Evolutionary conservation across 64 coral and sea anemone genomes (phyloP).

Genomic region (Acropora yongei): DNA sequence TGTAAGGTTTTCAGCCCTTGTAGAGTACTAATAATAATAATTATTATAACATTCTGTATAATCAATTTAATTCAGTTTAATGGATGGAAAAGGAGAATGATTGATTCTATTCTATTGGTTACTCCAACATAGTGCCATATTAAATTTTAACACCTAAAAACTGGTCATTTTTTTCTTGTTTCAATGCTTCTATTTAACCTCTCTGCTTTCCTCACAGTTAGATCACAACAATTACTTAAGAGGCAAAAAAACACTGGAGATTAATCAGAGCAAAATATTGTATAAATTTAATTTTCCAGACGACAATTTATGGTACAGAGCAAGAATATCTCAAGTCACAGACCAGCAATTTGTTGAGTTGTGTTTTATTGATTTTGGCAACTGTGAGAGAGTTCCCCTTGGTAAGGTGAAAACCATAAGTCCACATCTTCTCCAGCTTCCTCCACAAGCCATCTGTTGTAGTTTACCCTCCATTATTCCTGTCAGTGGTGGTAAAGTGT

Average conservation of each 20-base stretch:
- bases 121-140: too few relatives aligned
- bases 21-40: too few relatives aligned
- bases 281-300: conserved; percentile 12
- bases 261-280: too few relatives aligned
- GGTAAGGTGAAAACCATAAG: conserved; percentile 66
- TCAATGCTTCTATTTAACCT: too few relatives aligned
- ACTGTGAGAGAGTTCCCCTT: conserved; percentile 51
- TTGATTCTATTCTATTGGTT: too few relatives aligned
- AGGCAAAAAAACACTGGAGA: not conserved
- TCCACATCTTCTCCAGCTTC: conserved; percentile 34
- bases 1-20: too few relatives aligned
- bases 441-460: conserved; percentile 69
- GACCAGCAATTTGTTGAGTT: conserved; percentile 56
- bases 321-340: conserved; percentile 38
- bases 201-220: too few relatives aligned
- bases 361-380: conserved; percentile 85
- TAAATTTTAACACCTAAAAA: too few relatives aligned
- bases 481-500: conserved; percentile 13
- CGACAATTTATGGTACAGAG: conserved; percentile 87
- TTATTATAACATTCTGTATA: too few relatives aligned
- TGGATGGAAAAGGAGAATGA: too few relatives aligned
- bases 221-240: not conserved
- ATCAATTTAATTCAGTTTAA: too few relatives aligned
- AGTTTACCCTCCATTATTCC: conserved; percentile 53
- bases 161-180: too few relatives aligned